Evolutionary conservation across 2,797 vertebrate genomes (phyloP), one percentile per base, ranked within the genome.

Genomic region (Bryconaethiops microstoma): DNA sequence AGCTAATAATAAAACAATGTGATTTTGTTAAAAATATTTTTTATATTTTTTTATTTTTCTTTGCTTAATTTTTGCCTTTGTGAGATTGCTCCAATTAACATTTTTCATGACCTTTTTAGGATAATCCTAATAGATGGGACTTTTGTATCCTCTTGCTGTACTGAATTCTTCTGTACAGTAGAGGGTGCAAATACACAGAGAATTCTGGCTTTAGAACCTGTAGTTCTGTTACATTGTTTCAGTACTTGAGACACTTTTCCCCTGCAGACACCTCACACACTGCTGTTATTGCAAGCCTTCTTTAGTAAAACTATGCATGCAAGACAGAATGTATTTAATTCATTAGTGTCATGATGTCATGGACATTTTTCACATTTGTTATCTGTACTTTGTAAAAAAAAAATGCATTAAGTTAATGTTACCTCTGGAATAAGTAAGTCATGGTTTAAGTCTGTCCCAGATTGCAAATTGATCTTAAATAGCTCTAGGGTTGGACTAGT

Each of bases 181-280:
- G 48, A 54, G 39, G 69, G 69, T 35, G 25, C 23, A 72, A 72
- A 54, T 35, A 19, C 39, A 72, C 16, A 19, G 50, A 73, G 17
- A 73, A 72, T 70, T 7, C 5, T 14, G 21, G 29, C 12, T 52
- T 23, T 3, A 21, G 7, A 2, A 50, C 14, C n/a, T 4, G 7
- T 23, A 25, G 40, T 16, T 68, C 42, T 21, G n/a, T 69, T 48
- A 48, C 40, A 21, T 40, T 45, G 65, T 69, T 67, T 42, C 8
- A 12, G 64, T 17, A 14, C 25, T 67, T 42, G 64, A 19, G 10
- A 42, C 17, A 21, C 50, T 48, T 69, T 6, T 48, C 14, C 42
- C 50, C 42, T 23, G 4, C 0, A 1, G 10, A 70, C 42, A 29
- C 14, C 4, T 54, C 68, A 52, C 21, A 48, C 10, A 23, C 42